A percentile compares a stretch with the other conserved stretches of the same genome.
These are phyloP conservation scores for Psittacula cyanocephala DNA, from an alignment of 2,113 vertebrate genomes.

Conservation along the genomic window DNA sequence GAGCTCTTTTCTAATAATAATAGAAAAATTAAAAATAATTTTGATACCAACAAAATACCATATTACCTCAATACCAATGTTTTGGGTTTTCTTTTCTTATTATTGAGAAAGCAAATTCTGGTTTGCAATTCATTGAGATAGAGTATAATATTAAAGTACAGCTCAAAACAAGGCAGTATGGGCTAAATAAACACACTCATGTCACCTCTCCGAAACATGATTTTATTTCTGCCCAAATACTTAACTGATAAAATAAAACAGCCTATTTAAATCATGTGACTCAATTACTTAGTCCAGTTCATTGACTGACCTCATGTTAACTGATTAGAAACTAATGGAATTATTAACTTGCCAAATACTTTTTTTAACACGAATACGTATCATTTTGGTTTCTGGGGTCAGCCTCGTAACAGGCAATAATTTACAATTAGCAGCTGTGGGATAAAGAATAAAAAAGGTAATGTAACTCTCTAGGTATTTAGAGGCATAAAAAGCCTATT, in stretches of 20 bases:
- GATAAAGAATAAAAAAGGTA: not conserved
- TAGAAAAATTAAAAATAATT: not conserved
- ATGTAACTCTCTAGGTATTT: not conserved
- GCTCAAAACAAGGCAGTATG: not conserved
- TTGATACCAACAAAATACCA: not conserved
- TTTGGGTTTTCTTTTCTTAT: not conserved
- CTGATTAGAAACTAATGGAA: not conserved
- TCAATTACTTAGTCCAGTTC: not conserved
- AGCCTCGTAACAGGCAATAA: not conserved
- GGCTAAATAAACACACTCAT: not conserved
- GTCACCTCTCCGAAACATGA: not conserved
- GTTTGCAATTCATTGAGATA: not conserved
- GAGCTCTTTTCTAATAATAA: not conserved
- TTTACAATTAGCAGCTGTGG: not conserved
- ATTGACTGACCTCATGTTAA: not conserved
- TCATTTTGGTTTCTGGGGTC: not conserved
- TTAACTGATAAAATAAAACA: not conserved
- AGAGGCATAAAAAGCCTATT: not conserved
- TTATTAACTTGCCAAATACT: not conserved
- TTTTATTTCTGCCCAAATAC: not conserved
- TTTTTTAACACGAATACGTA: not conserved
- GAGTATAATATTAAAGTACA: not conserved
- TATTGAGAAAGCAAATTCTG: not conserved
- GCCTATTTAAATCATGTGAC: not conserved
- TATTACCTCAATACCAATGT: not conserved